Conservation (phyloP, 2,888 invertebrate species). For the Latrodectus hesperus region DNA sequence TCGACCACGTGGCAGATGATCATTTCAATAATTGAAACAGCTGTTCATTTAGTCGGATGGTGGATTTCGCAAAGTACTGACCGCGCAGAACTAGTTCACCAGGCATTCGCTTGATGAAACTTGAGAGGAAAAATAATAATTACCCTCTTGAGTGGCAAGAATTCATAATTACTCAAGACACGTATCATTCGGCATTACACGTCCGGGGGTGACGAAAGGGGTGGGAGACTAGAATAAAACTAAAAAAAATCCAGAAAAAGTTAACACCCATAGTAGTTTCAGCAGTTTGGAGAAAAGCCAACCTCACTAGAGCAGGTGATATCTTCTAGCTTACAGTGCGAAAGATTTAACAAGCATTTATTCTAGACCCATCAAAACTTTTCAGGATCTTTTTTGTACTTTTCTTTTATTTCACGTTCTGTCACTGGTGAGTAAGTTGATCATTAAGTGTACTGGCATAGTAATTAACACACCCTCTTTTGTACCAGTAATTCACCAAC, state of each 20-base stretch:
- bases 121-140: slow-evolving; percentile 42
- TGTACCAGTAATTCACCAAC: no score
- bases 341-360: slow-evolving; percentile 14
- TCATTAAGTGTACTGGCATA: slow-evolving; percentile 14
- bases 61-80: not conserved
- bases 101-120: slow-evolving; percentile 55
- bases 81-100: slow-evolving; percentile 19
- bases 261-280: slow-evolving; percentile 48
- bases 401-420: slow-evolving; percentile 19
- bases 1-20: slow-evolving; percentile 7
- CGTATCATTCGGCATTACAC: slow-evolving; percentile 57
- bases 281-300: slow-evolving; percentile 47
- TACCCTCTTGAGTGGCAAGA: slow-evolving; percentile 23
- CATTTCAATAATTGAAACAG: slow-evolving; percentile 67
- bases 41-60: slow-evolving; percentile 17
- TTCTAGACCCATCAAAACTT: not conserved
- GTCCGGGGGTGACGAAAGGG: slow-evolving; percentile 24
- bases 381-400: slow-evolving; percentile 2
- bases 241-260: slow-evolving; percentile 32
- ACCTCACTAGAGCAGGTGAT: slow-evolving; percentile 41
- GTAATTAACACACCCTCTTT: not conserved
- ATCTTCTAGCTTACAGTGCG: not conserved
- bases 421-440: not conserved
- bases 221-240: not conserved
- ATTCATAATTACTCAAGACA: slow-evolving; percentile 62